Conservation (phyloP, 2,797 vertebrate species). For the Pitangus sulphuratus region DNA sequence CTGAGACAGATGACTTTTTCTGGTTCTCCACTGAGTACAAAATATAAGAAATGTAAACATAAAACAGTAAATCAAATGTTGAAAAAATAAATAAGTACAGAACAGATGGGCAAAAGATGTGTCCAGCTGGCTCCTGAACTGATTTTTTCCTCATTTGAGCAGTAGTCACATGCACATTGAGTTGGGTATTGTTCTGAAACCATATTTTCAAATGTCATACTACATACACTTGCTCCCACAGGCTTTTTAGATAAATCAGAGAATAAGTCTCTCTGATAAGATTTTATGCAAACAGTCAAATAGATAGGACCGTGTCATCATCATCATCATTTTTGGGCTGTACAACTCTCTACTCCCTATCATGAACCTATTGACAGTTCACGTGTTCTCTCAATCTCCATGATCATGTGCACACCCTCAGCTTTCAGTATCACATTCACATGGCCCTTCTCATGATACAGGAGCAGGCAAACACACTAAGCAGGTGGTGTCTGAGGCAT, state of each 20-base stretch:
- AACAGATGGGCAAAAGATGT: slow-evolving; percentile 40
- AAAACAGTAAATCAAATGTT: slow-evolving; percentile 44
- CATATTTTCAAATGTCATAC: not conserved
- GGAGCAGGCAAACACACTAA: not conserved
- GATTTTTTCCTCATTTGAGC: not conserved
- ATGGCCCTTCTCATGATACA: accelerated
- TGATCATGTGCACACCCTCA: not conserved
- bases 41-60: slow-evolving; percentile 25
- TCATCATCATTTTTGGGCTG: not conserved
- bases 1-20: not conserved
- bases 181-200: not conserved
- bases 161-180: not conserved
- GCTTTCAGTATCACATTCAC: not conserved
- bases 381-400: accelerated
- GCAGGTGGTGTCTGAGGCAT: accelerated
- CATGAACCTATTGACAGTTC: not conserved
- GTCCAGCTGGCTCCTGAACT: slow-evolving; percentile 45
- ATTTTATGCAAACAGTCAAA: not conserved
- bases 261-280: not conserved
- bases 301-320: not conserved
- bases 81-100: slow-evolving; percentile 31
- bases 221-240: not conserved
- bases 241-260: not conserved
- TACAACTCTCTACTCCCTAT: accelerated
- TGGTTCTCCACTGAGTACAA: not conserved